phyloP scores from a whole-genome alignment of 30 jellyfish, hydroid and myxozoan species.

The Pelagia noctiluca region DNA sequence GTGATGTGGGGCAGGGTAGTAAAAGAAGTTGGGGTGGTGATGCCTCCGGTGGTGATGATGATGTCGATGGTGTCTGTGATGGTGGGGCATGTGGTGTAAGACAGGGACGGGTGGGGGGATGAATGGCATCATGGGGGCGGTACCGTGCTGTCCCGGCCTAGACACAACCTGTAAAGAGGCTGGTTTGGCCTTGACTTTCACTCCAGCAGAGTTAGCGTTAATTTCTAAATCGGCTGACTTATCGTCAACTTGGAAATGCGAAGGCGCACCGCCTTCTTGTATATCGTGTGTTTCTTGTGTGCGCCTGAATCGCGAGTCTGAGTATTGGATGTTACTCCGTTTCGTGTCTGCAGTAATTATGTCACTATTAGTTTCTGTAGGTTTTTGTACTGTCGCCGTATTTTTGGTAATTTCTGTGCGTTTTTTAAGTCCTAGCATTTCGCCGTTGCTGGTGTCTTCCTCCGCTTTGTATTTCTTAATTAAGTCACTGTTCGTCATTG shows the following conservation, averaged over 20 bases:
- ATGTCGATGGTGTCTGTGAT: slow-evolving; percentile 76
- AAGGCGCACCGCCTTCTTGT: slow-evolving; percentile 97
- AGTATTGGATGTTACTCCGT: not conserved
- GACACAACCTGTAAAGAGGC: slow-evolving; percentile 97
- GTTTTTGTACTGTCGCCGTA: slow-evolving; percentile 12
- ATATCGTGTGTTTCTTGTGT: slow-evolving; percentile 88
- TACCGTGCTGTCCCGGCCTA: slow-evolving; percentile 86
- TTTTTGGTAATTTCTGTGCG: slow-evolving; percentile 31
- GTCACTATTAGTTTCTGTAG: slow-evolving; percentile 32
- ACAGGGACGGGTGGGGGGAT: slow-evolving; percentile 89
- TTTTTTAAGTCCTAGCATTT: slow-evolving; percentile 81
- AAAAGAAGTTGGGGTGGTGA: slow-evolving; percentile 49
- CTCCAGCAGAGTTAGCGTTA: slow-evolving; percentile 98
- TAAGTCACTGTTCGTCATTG: slow-evolving; percentile 84
- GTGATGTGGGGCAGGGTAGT: slow-evolving; percentile 37
- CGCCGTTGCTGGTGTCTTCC: slow-evolving; percentile 85
- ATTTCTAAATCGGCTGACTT: slow-evolving; percentile 93
- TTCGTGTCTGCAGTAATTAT: not conserved
- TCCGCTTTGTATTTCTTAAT: slow-evolving; percentile 78
- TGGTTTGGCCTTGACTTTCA: slow-evolving; percentile 94
- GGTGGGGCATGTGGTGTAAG: slow-evolving; percentile 74
- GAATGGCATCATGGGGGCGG: slow-evolving; percentile 64
- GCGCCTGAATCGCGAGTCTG: slow-evolving; percentile 45
- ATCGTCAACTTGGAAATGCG: slow-evolving; percentile 95
- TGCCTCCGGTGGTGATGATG: slow-evolving; percentile 92